These are phyloP conservation scores for Dasypogon diadema DNA, from an alignment of 2,888 invertebrate genomes.

Conservation along the genomic window DNA sequence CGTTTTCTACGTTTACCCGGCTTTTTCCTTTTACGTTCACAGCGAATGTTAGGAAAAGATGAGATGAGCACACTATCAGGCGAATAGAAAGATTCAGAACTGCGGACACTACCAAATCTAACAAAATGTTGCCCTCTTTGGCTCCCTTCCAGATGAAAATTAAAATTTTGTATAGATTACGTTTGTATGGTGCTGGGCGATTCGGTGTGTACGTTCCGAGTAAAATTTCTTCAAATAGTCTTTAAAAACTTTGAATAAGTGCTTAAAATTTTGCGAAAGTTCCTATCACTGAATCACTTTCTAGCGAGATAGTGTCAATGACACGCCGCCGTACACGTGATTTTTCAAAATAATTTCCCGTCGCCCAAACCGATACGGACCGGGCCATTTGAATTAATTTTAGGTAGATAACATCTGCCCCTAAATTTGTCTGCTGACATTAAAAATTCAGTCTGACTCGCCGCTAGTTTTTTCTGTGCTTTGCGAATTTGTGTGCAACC, in stretches of 20 bases:
- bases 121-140: constrained; percentile 35
- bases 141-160: constrained; percentile 43
- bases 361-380: neutral
- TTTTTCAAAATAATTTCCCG: neutral
- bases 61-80: constrained; percentile 27
- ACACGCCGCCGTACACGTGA: constrained; percentile 8
- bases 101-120: constrained; percentile 23
- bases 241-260: neutral
- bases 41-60: constrained; percentile 14
- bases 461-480: neutral
- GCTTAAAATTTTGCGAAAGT: neutral
- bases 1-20: neutral
- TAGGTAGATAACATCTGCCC: constrained; percentile 41
- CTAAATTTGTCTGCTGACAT: constrained; percentile 21
- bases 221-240: neutral
- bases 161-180: constrained; percentile 46
- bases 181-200: neutral
- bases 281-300: neutral
- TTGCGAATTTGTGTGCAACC: constrained; percentile 42
- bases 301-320: constrained; percentile 10
- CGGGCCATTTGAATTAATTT: constrained; percentile 40
- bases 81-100: constrained; percentile 17
- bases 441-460: constrained; percentile 37
- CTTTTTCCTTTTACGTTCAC: neutral
- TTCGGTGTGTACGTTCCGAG: neutral